Percentiles rank a stretch among this genome's conserved stretches.
Evolutionary conservation across 2,888 invertebrate genomes (phyloP).

Genomic region (Troilus luridus): DNA sequence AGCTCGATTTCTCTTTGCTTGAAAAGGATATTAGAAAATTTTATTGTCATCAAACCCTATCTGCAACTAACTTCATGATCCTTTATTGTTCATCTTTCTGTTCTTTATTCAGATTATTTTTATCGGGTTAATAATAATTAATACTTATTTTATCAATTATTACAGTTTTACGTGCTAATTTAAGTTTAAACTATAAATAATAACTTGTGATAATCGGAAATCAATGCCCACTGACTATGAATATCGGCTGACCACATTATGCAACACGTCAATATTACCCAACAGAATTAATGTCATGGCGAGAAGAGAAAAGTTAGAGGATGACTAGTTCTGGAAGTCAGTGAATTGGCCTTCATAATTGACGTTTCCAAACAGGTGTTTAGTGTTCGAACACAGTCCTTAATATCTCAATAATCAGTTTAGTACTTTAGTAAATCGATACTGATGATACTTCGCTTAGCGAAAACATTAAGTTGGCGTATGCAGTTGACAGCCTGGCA

Average conservation of each 20-base stretch:
- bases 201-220: background rate
- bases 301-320: background rate
- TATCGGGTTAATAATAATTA: no score
- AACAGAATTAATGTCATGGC: conserved; percentile 5
- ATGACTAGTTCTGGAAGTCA: background rate
- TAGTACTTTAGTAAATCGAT: background rate
- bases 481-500: no score
- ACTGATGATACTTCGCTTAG: background rate
- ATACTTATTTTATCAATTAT: no score
- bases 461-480: no score
- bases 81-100: background rate
- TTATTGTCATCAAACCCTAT: background rate
- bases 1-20: background rate
- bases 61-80: background rate
- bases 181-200: background rate
- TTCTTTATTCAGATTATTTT: background rate
- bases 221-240: background rate
- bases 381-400: background rate
- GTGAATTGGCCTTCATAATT: background rate
- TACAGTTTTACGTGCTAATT: background rate
- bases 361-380: background rate
- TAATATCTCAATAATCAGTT: background rate
- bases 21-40: background rate
- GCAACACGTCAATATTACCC: background rate
- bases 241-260: background rate